Base-by-base conservation (phyloP, 2,113 vertebrate genomes). In the Rhabdornis inornatus region DNA sequence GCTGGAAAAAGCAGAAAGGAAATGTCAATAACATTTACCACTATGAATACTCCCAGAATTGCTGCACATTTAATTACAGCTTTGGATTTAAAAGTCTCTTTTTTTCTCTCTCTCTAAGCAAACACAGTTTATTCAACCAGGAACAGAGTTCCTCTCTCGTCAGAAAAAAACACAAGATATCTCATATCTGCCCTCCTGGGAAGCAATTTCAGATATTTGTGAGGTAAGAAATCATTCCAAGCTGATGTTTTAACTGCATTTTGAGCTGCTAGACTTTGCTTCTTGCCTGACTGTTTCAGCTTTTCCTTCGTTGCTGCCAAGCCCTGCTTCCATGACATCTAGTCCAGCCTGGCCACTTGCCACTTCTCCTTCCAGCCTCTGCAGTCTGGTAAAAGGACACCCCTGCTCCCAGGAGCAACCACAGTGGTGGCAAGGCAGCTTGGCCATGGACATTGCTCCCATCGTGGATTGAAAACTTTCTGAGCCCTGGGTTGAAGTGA, bases 11-110 rank as follows among this genome's bases (percentile, higher is more conserved):
- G 16, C 45, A 74, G 44, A 78, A 86, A 70, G 31, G 20, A 94
- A 94, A 92, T 70, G 79, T 87, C 75, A 83, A 87, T 96, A 89
- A 71, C 44, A 68, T 95, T 95, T 94, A 74, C 60, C 40, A 63
- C 8, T 71, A 55, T 84, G 76, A 93, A 86, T 83, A 71, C 52
- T 63, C 63, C 60, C 37, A 53, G n/a, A 93, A 90, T 78, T 74
- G 37, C 52, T 81, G 56, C 57, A 61, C 39, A 49, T 75, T 89
- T 93, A 94, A 94, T 95, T 95, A 66, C 37, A 68, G 25, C 18
- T 86, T 93, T 78, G 60, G 44, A 71, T 92, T 90, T 92, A 37
- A 82, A 92, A 91, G 31, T 50, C 42, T 88, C 15, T 87, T 50
- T 39, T 25, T 50, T 18, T 30, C 6, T 53, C 53, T 93, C 78